A percentile compares a stretch with the other conserved stretches of the same genome.
phyloP scores from a whole-genome alignment of 2,888 invertebrate genomes.

The Galerucella pusilla region DNA sequence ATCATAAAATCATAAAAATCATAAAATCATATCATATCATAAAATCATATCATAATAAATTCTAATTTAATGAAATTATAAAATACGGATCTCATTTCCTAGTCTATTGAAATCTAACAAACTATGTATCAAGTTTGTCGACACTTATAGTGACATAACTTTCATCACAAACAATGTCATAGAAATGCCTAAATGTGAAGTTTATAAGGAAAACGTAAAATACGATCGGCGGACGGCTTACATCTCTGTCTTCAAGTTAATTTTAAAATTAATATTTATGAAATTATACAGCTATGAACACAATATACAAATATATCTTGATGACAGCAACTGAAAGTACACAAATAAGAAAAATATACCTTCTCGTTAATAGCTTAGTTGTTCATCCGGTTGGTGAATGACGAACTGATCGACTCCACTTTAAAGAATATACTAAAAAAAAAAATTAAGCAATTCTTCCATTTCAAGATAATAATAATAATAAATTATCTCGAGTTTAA shows the following conservation, averaged over 20 bases:
- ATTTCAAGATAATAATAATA: not conserved
- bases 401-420: not conserved
- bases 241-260: conserved; percentile 16
- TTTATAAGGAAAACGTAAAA: conserved; percentile 16
- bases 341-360: conserved; percentile 8
- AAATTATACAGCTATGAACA: conserved; percentile 7
- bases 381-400: not conserved
- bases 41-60: too few relatives aligned
- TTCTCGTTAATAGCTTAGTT: conserved; percentile 1
- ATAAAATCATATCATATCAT: too few relatives aligned
- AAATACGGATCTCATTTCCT: not conserved
- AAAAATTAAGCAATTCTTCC: not conserved
- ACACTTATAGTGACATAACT: conserved; percentile 34
- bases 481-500: not conserved
- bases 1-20: too few relatives aligned
- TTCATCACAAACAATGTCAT: conserved; percentile 30
- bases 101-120: not conserved
- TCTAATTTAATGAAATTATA: not conserved
- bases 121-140: conserved; percentile 28
- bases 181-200: conserved; percentile 24
- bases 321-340: conserved; percentile 3
- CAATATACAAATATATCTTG: conserved; percentile 13
- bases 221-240: conserved; percentile 13
- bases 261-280: conserved; percentile 12
- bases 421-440: not conserved